Conservation (phyloP, 2,113 vertebrate species). For the Cepphus grylle region DNA sequence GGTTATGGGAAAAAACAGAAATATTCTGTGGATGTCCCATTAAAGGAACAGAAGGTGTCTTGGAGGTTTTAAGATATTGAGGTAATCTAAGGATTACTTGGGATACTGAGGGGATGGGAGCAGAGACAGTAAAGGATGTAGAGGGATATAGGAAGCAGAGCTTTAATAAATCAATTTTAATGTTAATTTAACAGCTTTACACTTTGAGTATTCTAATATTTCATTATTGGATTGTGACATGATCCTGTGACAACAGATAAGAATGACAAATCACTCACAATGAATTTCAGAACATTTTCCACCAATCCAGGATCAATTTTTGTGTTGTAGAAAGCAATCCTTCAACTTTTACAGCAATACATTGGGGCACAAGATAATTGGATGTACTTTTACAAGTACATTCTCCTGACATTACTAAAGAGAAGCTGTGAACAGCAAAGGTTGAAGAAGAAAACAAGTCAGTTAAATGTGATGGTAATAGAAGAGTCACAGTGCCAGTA, state of each 20-base stretch:
- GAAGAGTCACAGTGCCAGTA: neutral
- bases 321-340: neutral
- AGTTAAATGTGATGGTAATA: neutral
- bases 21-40: neutral
- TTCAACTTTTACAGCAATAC: neutral
- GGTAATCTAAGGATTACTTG: neutral
- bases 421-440: neutral
- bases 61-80: neutral
- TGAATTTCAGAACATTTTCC: neutral
- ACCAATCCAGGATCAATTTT: neutral
- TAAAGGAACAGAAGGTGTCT: neutral
- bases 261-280: neutral
- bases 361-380: neutral
- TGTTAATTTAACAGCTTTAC: neutral
- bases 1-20: neutral
- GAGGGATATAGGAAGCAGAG: neutral
- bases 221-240: neutral
- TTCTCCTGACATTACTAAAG: neutral
- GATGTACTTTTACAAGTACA: neutral
- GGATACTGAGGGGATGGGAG: neutral
- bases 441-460: neutral
- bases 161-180: neutral
- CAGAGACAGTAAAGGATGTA: neutral
- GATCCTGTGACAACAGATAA: neutral
- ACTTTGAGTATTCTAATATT: neutral